A percentile compares a stretch with the other conserved stretches of the same genome.
Conservation (phyloP, 2,797 vertebrate species). For the Sus cebifrons region DNA sequence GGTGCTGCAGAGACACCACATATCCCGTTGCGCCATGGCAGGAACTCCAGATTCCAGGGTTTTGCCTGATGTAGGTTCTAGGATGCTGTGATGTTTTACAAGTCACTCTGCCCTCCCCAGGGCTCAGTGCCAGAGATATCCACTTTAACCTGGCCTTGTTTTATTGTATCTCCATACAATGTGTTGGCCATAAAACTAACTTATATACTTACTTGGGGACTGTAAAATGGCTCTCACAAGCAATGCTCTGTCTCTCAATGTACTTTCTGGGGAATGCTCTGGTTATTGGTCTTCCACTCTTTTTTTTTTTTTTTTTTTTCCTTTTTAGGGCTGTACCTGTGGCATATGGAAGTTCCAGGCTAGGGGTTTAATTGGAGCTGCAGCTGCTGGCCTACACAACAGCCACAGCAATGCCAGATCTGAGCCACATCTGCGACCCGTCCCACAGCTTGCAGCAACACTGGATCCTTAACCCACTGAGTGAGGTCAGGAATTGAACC, state of each 20-base stretch:
- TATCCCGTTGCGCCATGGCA: too few species aligned
- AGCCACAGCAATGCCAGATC: too few species aligned
- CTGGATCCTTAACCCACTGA: too few species aligned
- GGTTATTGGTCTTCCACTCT: neutral
- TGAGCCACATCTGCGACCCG: too few species aligned
- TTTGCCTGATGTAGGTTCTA: neutral
- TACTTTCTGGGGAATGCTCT: neutral
- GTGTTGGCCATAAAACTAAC: slow-evolving; percentile 12
- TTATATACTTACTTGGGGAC: neutral
- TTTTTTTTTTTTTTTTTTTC: too few species aligned
- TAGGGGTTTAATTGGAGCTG: too few species aligned
- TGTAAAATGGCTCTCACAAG: neutral
- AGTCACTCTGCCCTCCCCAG: neutral
- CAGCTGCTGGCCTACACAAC: too few species aligned
- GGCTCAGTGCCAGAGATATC: neutral
- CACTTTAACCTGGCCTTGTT: neutral
- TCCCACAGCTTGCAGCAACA: too few species aligned
- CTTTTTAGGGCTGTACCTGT: too few species aligned
- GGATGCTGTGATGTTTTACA: neutral
- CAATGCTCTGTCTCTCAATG: neutral
- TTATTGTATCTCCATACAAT: slow-evolving; percentile 32
- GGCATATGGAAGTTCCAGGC: too few species aligned
- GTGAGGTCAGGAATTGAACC: too few species aligned
- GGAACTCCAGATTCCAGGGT: neutral
- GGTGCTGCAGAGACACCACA: too few species aligned